Base-by-base conservation (phyloP, 2,113 vertebrate genomes). In the Corydoras maculifer region DNA sequence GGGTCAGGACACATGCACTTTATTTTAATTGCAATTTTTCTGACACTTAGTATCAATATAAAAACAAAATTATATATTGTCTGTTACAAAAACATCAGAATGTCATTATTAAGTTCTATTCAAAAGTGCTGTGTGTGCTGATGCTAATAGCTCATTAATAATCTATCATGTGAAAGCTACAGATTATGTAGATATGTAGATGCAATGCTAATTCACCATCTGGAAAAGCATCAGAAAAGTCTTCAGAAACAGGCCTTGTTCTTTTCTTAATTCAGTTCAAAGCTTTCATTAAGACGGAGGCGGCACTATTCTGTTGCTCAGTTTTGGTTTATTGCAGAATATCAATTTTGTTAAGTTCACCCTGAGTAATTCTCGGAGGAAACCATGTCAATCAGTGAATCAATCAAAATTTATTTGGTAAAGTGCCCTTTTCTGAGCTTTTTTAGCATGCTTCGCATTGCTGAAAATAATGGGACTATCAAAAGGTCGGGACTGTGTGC, bases 401-500 rank as follows among this genome's bases (percentile, higher is more conserved):
- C 68, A 72, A 65, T 48, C 74, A 69, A 74, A 77, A 79, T 65
- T 50, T 79, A 76, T 81, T 82, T 77, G 73, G 75, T 66, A 74
- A 69, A 70, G 68, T 62, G 65, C 68, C 69, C 75, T 77, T 80
- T 78, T 63, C 58, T n/a, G 8, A 61, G 61, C 53, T 70, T 68
- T 65, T 63, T 18, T 59, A 50, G 58, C 50, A 55, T 25, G 35
- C 35, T 8, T 43, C 35, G 73, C 64, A 68, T 76, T 51, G 4
- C 62, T 43, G 70, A 77, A 79, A 80, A 79, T 71, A 62, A 63
- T 29, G 15, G 48, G 79, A 72, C 78, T 75, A 78, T 77, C 54
- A 58, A 79, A 79, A 83, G 79, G 79, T 83, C 81, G 78, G 65
- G 74, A 67, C 77, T 79, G 79, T 83, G 70, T 81, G 76, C 72